These are phyloP conservation scores for Dasyornis broadbenti DNA, from an alignment of 2,113 vertebrate species.

Conservation along the genomic window DNA sequence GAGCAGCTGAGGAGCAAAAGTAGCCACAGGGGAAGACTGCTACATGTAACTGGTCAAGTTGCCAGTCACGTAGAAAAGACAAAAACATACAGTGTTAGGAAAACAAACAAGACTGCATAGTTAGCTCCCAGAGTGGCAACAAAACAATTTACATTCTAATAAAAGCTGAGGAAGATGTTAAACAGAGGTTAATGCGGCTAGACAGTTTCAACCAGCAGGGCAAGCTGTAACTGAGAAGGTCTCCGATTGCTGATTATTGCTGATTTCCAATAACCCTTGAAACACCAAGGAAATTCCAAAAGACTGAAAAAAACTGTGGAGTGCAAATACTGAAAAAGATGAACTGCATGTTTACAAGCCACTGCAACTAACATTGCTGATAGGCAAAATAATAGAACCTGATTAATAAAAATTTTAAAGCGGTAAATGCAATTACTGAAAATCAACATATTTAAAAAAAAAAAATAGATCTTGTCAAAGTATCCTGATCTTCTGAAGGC, in stretches of 20 bases:
- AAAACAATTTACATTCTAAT: neutral
- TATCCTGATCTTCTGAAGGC: neutral
- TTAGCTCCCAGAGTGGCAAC: neutral
- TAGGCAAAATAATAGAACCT: neutral
- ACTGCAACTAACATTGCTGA: neutral
- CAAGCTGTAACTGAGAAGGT: neutral
- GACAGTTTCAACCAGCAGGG: neutral
- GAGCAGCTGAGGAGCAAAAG: neutral
- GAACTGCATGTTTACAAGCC: neutral
- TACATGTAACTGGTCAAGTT: neutral
- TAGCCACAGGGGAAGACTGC: neutral
- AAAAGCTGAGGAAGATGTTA: neutral
- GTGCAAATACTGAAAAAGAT: neutral
- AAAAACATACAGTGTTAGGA: neutral
- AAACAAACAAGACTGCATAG: neutral
- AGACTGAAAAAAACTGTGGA: neutral
- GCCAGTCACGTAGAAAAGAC: neutral
- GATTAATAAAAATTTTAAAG: neutral
- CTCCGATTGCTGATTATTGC: neutral
- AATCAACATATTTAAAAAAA: neutral
- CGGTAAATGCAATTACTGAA: neutral
- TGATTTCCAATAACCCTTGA: neutral
- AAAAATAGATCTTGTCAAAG: neutral
- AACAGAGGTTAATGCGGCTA: neutral
- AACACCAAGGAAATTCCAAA: neutral